Conservation (phyloP, 2,888 invertebrate genomes). For the Thumatha senex region DNA sequence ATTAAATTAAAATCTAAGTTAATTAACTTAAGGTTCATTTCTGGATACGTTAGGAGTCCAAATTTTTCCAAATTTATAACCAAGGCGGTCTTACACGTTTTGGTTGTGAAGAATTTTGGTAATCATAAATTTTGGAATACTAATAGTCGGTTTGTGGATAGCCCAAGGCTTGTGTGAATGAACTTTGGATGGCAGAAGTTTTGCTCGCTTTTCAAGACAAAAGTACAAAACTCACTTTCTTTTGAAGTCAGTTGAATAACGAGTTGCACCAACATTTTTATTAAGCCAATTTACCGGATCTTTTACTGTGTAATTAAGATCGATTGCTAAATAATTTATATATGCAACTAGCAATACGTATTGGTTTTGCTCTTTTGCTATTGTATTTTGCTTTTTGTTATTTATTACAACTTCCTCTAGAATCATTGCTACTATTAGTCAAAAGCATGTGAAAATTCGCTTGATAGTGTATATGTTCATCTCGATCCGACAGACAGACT, state of each 20-base stretch:
- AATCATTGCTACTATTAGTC: too few relatives aligned
- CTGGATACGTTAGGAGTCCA: constrained; percentile 10
- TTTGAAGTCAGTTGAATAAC: constrained; percentile 43
- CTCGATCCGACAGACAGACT: too few relatives aligned
- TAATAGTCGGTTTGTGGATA: constrained; percentile 59
- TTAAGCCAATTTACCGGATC: constrained; percentile 22
- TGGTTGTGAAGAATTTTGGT: constrained; percentile 51
- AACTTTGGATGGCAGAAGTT: constrained; percentile 45
- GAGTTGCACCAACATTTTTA: constrained; percentile 30
- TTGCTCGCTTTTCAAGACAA: constrained; percentile 37
- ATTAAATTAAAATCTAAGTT: constrained; percentile 24
- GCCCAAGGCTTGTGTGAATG: constrained; percentile 62
- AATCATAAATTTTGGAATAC: constrained; percentile 61
- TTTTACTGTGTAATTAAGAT: constrained; percentile 29
- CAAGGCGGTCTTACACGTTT: constrained; percentile 71
- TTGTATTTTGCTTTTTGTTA: too few relatives aligned
- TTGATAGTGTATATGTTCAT: too few relatives aligned
- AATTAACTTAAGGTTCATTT: constrained; percentile 13
- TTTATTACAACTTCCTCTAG: too few relatives aligned
- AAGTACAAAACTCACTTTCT: constrained; percentile 47
- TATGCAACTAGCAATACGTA: too few relatives aligned
- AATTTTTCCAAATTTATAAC: constrained; percentile 19
- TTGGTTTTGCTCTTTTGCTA: too few relatives aligned
- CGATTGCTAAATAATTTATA: constrained; percentile 11
- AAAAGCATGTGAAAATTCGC: too few relatives aligned